Conservation (phyloP, 2,113 vertebrate genomes). For the Cygnus atratus region DNA sequence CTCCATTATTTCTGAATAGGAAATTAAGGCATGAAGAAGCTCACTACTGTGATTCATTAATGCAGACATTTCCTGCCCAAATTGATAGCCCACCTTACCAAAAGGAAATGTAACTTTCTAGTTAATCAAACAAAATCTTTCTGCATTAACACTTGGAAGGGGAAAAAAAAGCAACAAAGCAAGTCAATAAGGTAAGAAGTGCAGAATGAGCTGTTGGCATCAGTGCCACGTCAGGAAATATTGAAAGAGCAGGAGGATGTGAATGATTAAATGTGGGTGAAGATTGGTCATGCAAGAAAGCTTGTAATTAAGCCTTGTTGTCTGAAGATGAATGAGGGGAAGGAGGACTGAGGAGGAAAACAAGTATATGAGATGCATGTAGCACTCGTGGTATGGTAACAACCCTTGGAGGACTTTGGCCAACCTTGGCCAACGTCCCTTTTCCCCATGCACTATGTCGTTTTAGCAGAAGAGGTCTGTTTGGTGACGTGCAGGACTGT, state of each 20-base stretch:
- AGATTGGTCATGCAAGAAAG: neutral
- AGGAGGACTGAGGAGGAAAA: neutral
- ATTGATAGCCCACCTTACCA: neutral
- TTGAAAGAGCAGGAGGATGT: neutral
- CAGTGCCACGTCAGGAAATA: neutral
- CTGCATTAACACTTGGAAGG: neutral
- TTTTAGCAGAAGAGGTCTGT: neutral
- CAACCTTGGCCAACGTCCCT: neutral
- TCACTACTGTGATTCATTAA: neutral
- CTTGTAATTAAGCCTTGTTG: neutral
- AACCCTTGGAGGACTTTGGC: neutral
- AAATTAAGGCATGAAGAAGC: neutral
- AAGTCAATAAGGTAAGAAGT: neutral
- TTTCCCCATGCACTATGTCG: fast-evolving
- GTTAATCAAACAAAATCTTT: conserved; percentile 23
- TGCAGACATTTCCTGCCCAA: neutral
- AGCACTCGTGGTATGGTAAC: fast-evolving
- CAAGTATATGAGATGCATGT: neutral
- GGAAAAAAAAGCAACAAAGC: neutral
- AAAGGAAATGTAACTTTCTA: conserved; percentile 8
- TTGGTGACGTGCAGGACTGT: fast-evolving
- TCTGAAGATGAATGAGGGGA: neutral
- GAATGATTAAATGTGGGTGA: neutral
- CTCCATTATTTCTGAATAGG: neutral
- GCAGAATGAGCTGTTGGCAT: neutral